Evolutionary conservation across 2,113 vertebrate genomes (phyloP).

Genomic region (Empidonax alnorum): DNA sequence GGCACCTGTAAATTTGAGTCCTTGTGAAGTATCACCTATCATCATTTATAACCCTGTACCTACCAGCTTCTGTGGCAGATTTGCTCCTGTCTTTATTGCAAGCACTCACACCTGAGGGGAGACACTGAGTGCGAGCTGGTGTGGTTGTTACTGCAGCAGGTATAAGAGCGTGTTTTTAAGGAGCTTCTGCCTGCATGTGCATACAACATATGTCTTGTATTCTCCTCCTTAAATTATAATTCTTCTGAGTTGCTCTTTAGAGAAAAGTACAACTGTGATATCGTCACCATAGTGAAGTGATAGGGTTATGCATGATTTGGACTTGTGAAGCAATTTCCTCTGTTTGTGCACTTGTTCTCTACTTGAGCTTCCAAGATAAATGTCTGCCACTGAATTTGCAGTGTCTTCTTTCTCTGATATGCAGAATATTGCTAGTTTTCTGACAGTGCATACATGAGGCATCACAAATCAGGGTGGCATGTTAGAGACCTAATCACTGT

Average conservation of each 20-base stretch:
- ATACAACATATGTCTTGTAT: neutral
- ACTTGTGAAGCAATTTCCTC: neutral
- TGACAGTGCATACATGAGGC: rapidly evolving
- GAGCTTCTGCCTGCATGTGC: neutral
- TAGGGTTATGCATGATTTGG: neutral
- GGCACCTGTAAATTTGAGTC: neutral
- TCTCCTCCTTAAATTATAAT: neutral
- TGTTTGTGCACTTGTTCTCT: rapidly evolving
- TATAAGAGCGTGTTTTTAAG: rapidly evolving
- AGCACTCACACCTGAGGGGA: rapidly evolving
- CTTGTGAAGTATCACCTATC: neutral
- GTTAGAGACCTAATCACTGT: neutral
- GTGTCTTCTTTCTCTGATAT: neutral
- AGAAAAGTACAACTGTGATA: neutral
- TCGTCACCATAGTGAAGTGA: neutral
- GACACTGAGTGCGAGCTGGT: rapidly evolving
- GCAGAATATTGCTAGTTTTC: neutral
- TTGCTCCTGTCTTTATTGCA: neutral
- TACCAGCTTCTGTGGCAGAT: neutral
- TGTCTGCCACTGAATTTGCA: neutral
- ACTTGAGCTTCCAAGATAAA: neutral
- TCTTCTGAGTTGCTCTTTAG: neutral
- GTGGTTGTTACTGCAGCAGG: neutral
- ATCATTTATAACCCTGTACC: neutral
- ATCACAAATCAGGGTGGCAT: neutral